Percentiles rank a stretch among this genome's conserved stretches.
phyloP scores from a whole-genome alignment of 2,797 vertebrate genomes.

The Tauraco hartlaubi region DNA sequence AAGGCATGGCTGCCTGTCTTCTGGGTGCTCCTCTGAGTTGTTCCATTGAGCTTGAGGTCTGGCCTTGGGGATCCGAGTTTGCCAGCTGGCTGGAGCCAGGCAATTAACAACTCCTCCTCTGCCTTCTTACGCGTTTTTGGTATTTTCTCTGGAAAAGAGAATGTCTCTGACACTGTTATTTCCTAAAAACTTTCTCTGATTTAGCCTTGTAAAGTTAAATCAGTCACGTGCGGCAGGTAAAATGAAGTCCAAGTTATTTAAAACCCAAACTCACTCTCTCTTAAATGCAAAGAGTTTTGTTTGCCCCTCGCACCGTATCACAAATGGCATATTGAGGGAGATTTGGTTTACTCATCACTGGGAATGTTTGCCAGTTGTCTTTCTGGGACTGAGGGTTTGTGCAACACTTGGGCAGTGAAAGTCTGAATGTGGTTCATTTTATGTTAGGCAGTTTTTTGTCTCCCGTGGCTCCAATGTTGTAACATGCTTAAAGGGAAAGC shows the following conservation, averaged over 20 bases:
- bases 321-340: not conserved
- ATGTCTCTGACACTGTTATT: not conserved
- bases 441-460: conserved; percentile 20
- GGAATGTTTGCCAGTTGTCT: not conserved
- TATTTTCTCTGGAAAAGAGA: not conserved
- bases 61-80: rapidly evolving
- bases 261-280: not conserved
- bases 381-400: not conserved
- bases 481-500: conserved; percentile 14
- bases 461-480: not conserved
- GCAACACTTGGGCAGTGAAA: conserved; percentile 27
- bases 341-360: not conserved
- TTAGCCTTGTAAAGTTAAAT: not conserved
- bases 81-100: not conserved
- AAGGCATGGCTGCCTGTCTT: rapidly evolving
- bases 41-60: not conserved
- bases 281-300: not conserved
- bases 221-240: not conserved
- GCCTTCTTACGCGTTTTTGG: rapidly evolving
- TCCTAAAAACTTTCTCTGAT: not conserved
- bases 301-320: not conserved
- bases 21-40: not conserved
- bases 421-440: conserved; percentile 33
- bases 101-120: not conserved
- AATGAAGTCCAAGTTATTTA: not conserved